phyloP scores from a whole-genome alignment of 2,888 invertebrate species.

The Tipula lateralis region DNA sequence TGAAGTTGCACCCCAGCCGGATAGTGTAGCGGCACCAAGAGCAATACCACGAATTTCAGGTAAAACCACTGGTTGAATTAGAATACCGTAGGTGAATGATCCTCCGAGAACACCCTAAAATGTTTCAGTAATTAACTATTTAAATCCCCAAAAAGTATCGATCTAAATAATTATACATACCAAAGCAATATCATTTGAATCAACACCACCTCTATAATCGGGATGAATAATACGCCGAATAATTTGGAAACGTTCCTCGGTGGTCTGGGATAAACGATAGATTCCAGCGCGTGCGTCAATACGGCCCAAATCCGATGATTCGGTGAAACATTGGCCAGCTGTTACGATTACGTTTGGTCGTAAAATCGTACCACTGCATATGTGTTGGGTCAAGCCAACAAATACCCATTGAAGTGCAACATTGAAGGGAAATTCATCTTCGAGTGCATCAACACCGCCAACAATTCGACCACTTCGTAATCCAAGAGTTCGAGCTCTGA shows the following conservation, averaged over 20 bases:
- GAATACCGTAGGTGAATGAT: neutral
- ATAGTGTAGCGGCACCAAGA: conserved; percentile 43
- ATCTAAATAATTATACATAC: conserved; percentile 40
- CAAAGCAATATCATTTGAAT: conserved; percentile 54
- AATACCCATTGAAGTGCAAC: conserved; percentile 44
- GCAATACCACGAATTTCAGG: conserved; percentile 42
- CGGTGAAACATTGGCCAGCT: conserved; percentile 45
- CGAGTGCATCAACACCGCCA: conserved; percentile 45
- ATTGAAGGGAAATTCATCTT: conserved; percentile 49
- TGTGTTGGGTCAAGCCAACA: conserved; percentile 42
- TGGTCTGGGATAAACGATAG: conserved; percentile 40
- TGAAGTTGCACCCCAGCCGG: conserved; percentile 49
- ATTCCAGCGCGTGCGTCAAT: conserved; percentile 45
- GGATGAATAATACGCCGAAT: conserved; percentile 43
- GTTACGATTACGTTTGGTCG: conserved; percentile 47
- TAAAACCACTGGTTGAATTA: conserved; percentile 42
- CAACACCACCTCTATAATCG: conserved; percentile 44
- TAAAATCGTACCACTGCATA: conserved; percentile 51
- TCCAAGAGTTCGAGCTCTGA: neutral
- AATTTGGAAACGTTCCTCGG: conserved; percentile 37
- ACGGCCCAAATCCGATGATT: conserved; percentile 41
- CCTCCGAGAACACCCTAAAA: neutral
- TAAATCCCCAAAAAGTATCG: too few relatives aligned
- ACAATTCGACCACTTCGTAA: conserved; percentile 38
- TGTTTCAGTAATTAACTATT: neutral